These are phyloP conservation scores for Pleuronectes platessa DNA, from an alignment of 2,113 vertebrate genomes.

Conservation along the genomic window DNA sequence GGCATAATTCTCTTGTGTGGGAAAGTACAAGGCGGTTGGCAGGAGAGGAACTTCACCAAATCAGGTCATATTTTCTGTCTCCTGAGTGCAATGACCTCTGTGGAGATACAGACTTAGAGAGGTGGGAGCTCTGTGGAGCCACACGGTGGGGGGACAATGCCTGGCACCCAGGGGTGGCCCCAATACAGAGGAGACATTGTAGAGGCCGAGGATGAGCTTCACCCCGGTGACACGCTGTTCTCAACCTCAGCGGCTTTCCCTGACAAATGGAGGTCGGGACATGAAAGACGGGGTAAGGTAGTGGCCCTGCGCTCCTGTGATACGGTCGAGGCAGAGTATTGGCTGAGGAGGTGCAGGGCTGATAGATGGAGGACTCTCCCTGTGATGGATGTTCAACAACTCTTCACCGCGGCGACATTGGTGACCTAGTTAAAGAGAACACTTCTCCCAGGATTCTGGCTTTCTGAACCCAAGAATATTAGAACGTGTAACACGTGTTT, in stretches of 20 bases:
- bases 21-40: conserved; percentile 23
- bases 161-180: conserved; percentile 26
- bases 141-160: conserved; percentile 32
- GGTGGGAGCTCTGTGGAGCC: conserved; percentile 1
- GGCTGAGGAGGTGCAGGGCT: conserved; percentile 35
- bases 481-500: background rate
- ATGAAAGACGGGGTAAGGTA: conserved; percentile 51
- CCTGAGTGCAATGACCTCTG: conserved; percentile 34
- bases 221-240: conserved; percentile 28
- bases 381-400: conserved; percentile 75
- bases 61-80: conserved; percentile 52
- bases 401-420: conserved; percentile 53
- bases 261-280: conserved; percentile 68
- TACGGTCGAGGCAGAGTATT: conserved; percentile 41
- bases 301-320: conserved; percentile 51
- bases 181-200: conserved; percentile 23
- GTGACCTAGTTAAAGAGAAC: conserved; percentile 72
- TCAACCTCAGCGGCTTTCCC: conserved; percentile 24
- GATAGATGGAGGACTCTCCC: conserved; percentile 72
- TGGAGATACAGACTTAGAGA: conserved; percentile 6
- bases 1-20: conserved; percentile 45
- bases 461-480: conserved; percentile 23
- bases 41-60: conserved; percentile 42
- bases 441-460: conserved; percentile 31
- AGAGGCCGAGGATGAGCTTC: conserved; percentile 33